Conservation (phyloP, 1,140 invertebrate species). For the Agrilus planipennis region DNA sequence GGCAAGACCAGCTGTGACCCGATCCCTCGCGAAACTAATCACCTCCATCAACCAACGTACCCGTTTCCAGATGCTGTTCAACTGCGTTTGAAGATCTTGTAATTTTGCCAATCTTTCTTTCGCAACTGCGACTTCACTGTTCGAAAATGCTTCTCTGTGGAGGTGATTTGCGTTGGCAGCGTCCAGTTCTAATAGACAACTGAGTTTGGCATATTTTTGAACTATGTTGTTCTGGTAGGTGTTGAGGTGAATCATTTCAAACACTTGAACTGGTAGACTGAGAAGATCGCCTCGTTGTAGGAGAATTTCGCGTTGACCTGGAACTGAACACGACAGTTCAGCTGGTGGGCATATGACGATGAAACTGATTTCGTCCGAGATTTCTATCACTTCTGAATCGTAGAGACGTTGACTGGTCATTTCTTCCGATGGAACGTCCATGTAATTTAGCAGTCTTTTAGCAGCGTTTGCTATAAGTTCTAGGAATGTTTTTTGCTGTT, state of each 20-base stretch:
- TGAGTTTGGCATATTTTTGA: slow-evolving; percentile 77
- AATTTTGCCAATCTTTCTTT: slow-evolving; percentile 72
- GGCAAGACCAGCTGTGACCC: slow-evolving; percentile 32
- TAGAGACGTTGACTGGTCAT: slow-evolving; percentile 67
- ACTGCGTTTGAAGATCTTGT: slow-evolving; percentile 66
- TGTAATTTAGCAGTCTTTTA: slow-evolving; percentile 60
- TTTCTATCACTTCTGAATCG: slow-evolving; percentile 83
- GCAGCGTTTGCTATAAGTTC: slow-evolving; percentile 58
- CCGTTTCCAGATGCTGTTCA: slow-evolving; percentile 82
- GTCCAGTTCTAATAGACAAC: slow-evolving; percentile 86
- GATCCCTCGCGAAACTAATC: slow-evolving; percentile 82
- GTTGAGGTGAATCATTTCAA: slow-evolving; percentile 87
- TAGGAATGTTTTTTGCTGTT: slow-evolving; percentile 68
- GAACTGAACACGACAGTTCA: slow-evolving; percentile 81
- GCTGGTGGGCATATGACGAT: slow-evolving; percentile 80
- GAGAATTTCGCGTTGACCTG: slow-evolving; percentile 71
- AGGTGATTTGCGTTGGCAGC: slow-evolving; percentile 82
- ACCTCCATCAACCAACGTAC: slow-evolving; percentile 92
- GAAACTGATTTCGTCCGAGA: slow-evolving; percentile 78
- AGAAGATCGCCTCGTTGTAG: slow-evolving; percentile 68
- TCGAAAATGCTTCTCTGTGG: slow-evolving; percentile 87
- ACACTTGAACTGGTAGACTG: slow-evolving; percentile 73
- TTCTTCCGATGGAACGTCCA: slow-evolving; percentile 61
- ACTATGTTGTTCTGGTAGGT: slow-evolving; percentile 85
- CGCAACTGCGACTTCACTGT: slow-evolving; percentile 69